Conservation (phyloP, 2,113 vertebrate species). For the Crypturellus undulatus region DNA sequence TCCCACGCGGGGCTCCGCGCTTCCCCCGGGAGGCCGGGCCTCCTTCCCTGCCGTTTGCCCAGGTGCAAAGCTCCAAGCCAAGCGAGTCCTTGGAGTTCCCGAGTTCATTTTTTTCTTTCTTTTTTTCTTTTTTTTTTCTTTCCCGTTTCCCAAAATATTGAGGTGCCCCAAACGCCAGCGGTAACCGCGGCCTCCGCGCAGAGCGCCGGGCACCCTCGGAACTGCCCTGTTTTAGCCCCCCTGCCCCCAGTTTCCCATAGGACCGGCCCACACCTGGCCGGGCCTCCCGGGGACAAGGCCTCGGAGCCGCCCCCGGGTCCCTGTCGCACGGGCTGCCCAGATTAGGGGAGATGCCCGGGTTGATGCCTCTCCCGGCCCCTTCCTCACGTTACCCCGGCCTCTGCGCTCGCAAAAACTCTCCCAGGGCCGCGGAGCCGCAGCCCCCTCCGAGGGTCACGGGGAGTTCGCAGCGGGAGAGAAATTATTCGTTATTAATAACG, state of each 20-base stretch:
- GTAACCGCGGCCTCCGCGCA: no score
- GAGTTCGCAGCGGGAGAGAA: slow-evolving; percentile 2
- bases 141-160: neutral
- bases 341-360: neutral
- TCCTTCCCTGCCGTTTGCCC: no score
- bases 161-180: neutral
- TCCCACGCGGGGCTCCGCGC: no score
- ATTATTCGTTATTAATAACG: slow-evolving; percentile 12
- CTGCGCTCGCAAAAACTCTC: neutral
- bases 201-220: no score
- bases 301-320: no score
- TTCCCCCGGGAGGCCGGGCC: no score
- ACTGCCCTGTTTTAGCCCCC: neutral
- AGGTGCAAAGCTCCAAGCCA: no score
- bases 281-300: neutral
- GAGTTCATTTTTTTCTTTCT: neutral
- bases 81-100: neutral
- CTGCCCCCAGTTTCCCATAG: no score
- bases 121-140: no score
- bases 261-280: no score
- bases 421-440: neutral
- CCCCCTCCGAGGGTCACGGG: neutral
- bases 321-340: no score
- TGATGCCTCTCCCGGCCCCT: neutral
- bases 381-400: neutral